Conservation (phyloP, 2,888 invertebrate species). For the Plagodis dolabraria region DNA sequence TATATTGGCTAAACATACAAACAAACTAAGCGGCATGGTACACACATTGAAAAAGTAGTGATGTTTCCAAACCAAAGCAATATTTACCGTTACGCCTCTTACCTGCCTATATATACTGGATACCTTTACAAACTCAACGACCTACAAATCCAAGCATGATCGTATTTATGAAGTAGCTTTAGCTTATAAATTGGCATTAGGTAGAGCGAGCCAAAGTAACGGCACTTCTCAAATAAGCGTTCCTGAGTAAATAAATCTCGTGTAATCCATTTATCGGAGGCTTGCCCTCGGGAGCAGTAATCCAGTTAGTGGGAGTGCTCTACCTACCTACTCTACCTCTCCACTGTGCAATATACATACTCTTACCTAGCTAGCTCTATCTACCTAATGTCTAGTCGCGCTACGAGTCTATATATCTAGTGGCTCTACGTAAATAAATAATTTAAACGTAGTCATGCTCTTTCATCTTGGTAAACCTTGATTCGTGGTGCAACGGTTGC, state of each 20-base stretch:
- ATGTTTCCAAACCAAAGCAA: no score
- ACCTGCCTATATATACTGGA: no score
- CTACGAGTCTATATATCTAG: not conserved
- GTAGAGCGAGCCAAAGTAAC: conserved; percentile 18
- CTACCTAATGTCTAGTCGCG: not conserved
- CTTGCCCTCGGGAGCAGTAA: conserved; percentile 18
- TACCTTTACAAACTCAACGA: no score
- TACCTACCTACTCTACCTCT: not conserved
- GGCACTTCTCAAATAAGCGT: conserved; percentile 27
- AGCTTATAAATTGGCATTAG: conserved; percentile 23
- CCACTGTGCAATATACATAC: not conserved
- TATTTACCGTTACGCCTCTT: no score
- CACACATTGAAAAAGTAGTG: no score
- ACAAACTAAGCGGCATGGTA: no score
- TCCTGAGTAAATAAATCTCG: conserved; percentile 26
- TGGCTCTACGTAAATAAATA: no score
- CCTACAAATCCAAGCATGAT: conserved; percentile 2
- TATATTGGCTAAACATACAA: no score
- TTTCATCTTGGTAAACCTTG: no score
- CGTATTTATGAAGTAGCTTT: conserved; percentile 16
- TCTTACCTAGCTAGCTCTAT: not conserved
- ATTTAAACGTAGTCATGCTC: no score
- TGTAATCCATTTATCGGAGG: conserved; percentile 28
- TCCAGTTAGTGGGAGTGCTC: conserved; percentile 20
- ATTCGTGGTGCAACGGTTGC: no score